A percentile compares a stretch with the other conserved stretches of the same genome.
phyloP scores from a whole-genome alignment of 2,797 vertebrate genomes.

The Ceyx erithaca region DNA sequence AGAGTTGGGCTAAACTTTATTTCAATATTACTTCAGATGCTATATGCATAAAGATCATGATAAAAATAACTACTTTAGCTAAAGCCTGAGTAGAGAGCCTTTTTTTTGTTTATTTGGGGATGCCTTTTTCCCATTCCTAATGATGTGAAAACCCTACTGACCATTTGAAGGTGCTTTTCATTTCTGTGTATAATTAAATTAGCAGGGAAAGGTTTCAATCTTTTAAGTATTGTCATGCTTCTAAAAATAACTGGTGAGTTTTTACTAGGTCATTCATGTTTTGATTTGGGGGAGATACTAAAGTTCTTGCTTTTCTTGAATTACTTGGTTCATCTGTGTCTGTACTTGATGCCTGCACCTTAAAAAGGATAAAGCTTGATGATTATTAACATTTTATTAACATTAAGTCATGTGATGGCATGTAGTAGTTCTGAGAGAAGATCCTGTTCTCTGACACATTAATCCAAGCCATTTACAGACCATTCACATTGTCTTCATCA shows the following conservation, averaged over 20 bases:
- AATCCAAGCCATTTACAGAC: slow-evolving; percentile 31
- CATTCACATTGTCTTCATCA: slow-evolving; percentile 14
- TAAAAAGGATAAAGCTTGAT: slow-evolving; percentile 12
- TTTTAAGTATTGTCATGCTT: not conserved
- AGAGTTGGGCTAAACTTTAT: not conserved
- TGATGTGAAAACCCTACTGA: not conserved
- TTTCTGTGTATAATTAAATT: not conserved
- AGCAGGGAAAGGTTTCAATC: no score
- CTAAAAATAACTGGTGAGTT: not conserved
- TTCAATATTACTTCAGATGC: slow-evolving; percentile 15
- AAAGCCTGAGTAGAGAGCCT: not conserved
- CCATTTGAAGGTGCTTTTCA: not conserved
- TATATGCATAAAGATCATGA: not conserved
- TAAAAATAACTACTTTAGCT: not conserved
- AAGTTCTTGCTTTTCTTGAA: not conserved
- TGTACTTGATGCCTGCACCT: not conserved
- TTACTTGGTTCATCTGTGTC: not conserved
- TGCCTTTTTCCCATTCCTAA: not conserved
- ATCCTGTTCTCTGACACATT: slow-evolving; percentile 31
- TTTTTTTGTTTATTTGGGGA: not conserved
- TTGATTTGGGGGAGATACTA: not conserved
- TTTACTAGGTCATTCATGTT: not conserved
- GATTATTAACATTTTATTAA: slow-evolving; percentile 5
- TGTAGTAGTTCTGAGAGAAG: slow-evolving; percentile 49
- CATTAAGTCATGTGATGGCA: slow-evolving; percentile 29